Evolutionary conservation across 2,797 vertebrate species (phyloP), one percentile per base, ranked within the genome.

Genomic region (Chaetodon trifasciatus): DNA sequence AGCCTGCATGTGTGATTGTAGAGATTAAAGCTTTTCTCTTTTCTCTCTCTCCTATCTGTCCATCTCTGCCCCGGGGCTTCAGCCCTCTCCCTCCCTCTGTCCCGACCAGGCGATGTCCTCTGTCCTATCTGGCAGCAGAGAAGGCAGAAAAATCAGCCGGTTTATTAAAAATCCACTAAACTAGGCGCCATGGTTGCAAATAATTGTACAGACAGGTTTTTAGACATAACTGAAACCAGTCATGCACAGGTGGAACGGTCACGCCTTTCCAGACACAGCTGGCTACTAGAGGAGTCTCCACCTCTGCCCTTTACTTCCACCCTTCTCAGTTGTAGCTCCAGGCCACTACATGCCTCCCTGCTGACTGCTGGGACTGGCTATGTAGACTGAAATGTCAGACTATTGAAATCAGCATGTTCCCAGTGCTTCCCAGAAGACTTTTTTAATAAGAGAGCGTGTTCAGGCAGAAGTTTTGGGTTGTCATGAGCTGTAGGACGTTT

Each of bases 1-100:
- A 80, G 80, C 80, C 68, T 47, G 64, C 64, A 88, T 88, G 76
- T 88, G 84, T 92, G 85, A 89, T 91, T 87, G 86, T 87, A 81
- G 89, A 93, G 92, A 95, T 94, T 90, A 93, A 95, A 94, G 90
- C 75, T 88, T 24, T 87, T 86, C 72, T 82, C 70, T 85, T 76
- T 76, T 76, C 81, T 82, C 71, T 66, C 28, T 50, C 47, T 49
- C 42, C 53, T 42, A 19, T 77, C 86, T 71, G 7, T 82, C 72
- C 74, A 52, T 88, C 76, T 84, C 47, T 85, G 80, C 90, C 93
- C 89, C 23, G 67, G 71, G 92, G 93, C 84, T 79, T 74, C 74
- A 69, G 16, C 50, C 28, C 61, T 28, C 72, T n/a, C 39, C 55
- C 64, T 70, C 50, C n/a, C 17, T 67, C 75, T 61, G 42, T 75